These are phyloP conservation scores for Periophthalmodon schlosseri DNA, from an alignment of 2,113 vertebrate species.

Conservation along the genomic window DNA sequence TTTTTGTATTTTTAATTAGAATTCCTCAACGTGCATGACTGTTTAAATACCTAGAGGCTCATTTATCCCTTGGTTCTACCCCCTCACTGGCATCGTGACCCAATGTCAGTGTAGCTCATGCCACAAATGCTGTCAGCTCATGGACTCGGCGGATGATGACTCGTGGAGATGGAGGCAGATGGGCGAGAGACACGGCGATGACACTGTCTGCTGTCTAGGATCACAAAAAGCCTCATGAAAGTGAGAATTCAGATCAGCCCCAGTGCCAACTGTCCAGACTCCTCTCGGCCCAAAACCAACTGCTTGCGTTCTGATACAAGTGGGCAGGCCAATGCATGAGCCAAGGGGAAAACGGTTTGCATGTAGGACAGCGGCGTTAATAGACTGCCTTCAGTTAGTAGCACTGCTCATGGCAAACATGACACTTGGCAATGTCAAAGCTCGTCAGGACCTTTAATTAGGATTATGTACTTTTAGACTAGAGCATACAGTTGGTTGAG, in stretches of 20 bases:
- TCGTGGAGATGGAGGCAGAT: constrained; percentile 70
- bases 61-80: constrained; percentile 6
- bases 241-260: constrained; percentile 67
- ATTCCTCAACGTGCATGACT: neutral
- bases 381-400: neutral
- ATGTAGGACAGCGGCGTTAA: neutral
- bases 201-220: constrained; percentile 77
- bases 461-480: neutral
- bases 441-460: neutral
- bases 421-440: neutral
- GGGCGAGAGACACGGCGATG: constrained; percentile 69
- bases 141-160: constrained; percentile 69
- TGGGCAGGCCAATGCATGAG: constrained; percentile 24
- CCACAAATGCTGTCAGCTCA: constrained; percentile 63
- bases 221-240: constrained; percentile 75
- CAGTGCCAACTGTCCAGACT: constrained; percentile 68
- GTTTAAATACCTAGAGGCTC: neutral
- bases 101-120: constrained; percentile 57
- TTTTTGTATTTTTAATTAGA: too few species aligned
- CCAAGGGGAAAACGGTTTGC: neutral
- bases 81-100: constrained; percentile 50
- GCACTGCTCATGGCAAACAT: neutral
- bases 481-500: too few species aligned
- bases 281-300: constrained; percentile 53
- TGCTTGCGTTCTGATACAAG: constrained; percentile 42